These are phyloP conservation scores for Sarcophaga peregrina DNA, from an alignment of 1,140 invertebrate genomes.

Conservation along the genomic window DNA sequence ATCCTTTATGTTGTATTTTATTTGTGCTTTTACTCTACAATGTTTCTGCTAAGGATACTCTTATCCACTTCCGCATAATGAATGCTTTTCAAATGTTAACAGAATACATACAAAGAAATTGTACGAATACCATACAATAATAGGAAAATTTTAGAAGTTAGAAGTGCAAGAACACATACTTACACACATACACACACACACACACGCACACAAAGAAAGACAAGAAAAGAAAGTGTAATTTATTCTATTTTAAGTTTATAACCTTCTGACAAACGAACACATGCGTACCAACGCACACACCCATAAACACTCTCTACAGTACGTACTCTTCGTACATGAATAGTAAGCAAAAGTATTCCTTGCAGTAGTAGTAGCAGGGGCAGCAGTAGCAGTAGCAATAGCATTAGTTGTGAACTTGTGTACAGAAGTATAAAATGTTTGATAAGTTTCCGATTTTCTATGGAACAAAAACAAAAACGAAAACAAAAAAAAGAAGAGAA, in stretches of 20 bases:
- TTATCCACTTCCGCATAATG: conserved; percentile 36
- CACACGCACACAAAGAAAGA: neutral
- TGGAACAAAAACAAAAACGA: neutral
- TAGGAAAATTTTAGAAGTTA: neutral
- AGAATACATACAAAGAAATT: neutral
- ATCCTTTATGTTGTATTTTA: neutral
- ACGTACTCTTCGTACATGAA: too few relatives aligned
- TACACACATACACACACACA: neutral
- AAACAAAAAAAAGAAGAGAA: neutral
- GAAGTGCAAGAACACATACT: neutral
- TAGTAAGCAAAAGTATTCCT: too few relatives aligned
- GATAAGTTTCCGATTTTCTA: conserved; percentile 40
- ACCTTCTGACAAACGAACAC: neutral
- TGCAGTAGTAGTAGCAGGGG: too few relatives aligned
- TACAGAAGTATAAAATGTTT: conserved; percentile 10
- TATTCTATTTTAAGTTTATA: conserved; percentile 35
- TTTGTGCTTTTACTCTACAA: neutral
- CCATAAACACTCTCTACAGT: neutral
- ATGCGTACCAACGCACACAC: neutral
- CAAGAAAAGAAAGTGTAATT: conserved; percentile 8
- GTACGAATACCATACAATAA: neutral
- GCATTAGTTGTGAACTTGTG: too few relatives aligned
- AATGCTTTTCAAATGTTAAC: conserved; percentile 3
- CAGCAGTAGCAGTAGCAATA: too few relatives aligned
- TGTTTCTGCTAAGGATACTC: conserved; percentile 7